phyloP scores from a whole-genome alignment of 1,140 invertebrate species.

The Hyles euphorbiae region DNA sequence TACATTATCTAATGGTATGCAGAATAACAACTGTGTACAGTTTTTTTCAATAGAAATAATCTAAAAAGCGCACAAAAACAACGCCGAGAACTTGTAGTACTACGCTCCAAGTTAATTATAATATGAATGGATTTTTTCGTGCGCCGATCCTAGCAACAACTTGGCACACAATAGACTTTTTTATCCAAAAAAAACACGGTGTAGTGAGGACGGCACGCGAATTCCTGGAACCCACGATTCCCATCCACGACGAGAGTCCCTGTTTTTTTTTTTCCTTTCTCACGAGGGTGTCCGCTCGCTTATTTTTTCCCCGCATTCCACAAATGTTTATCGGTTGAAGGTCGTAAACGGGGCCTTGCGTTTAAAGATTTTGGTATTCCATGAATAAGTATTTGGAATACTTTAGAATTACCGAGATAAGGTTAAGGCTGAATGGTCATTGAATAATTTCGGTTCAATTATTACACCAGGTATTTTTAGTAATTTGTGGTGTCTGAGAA shows the following conservation, averaged over 20 bases:
- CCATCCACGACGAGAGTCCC: constrained; percentile 43
- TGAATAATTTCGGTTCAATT: too few species aligned
- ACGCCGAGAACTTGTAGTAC: neutral
- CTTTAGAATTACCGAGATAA: too few species aligned
- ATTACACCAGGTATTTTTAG: too few species aligned
- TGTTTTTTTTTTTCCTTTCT: constrained; percentile 48
- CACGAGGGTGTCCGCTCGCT: constrained; percentile 44
- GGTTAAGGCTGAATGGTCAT: too few species aligned
- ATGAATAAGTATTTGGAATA: too few species aligned
- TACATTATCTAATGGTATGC: too few species aligned
- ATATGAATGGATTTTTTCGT: constrained; percentile 3
- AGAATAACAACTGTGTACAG: too few species aligned
- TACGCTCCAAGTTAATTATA: neutral
- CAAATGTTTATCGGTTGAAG: constrained; percentile 48
- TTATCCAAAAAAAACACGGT: too few species aligned
- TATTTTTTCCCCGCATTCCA: constrained; percentile 53
- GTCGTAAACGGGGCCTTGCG: constrained; percentile 37
- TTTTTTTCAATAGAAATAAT: neutral
- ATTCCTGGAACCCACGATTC: constrained; percentile 43
- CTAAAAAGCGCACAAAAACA: neutral
- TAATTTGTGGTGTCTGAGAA: too few species aligned
- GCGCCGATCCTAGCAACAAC: neutral
- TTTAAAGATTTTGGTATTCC: constrained; percentile 1
- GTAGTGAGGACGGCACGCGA: constrained; percentile 46
- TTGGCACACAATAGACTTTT: constrained; percentile 5